These are phyloP conservation scores for Tokudaia tokunoshimensis DNA, from an alignment of 2,797 vertebrate genomes.

Conservation along the genomic window DNA sequence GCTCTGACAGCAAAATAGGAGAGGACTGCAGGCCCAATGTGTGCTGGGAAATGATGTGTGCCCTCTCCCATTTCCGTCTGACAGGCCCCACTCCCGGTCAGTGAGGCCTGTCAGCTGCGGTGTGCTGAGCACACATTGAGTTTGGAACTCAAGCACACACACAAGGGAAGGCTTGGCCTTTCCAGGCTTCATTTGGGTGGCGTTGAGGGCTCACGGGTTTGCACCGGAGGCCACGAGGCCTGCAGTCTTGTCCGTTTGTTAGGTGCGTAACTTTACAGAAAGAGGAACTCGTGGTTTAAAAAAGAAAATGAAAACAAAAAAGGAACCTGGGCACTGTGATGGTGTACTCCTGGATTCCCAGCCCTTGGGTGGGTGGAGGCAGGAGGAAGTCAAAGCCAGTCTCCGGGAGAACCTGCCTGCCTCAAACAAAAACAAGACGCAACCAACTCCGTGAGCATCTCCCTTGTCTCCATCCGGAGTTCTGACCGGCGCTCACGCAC, in stretches of 20 bases:
- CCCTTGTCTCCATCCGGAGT: slow-evolving; percentile 2
- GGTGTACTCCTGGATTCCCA: background rate
- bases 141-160: background rate
- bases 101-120: background rate
- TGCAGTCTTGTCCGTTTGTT: background rate
- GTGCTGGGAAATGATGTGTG: background rate
- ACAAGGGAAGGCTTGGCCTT: background rate
- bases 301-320: background rate
- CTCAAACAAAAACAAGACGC: background rate
- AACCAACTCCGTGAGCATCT: background rate
- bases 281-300: slow-evolving; percentile 23
- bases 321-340: background rate
- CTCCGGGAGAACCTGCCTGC: background rate
- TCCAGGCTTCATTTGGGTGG: background rate
- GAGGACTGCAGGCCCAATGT: background rate
- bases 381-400: background rate
- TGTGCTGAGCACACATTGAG: too few species aligned
- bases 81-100: accelerated
- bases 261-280: slow-evolving; percentile 49
- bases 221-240: background rate
- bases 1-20: background rate
- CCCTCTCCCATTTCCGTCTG: background rate
- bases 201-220: background rate
- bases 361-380: background rate
- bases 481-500: background rate